Base-by-base conservation (phyloP, 1,140 invertebrate species). In the Drosophila ficusphila region DNA sequence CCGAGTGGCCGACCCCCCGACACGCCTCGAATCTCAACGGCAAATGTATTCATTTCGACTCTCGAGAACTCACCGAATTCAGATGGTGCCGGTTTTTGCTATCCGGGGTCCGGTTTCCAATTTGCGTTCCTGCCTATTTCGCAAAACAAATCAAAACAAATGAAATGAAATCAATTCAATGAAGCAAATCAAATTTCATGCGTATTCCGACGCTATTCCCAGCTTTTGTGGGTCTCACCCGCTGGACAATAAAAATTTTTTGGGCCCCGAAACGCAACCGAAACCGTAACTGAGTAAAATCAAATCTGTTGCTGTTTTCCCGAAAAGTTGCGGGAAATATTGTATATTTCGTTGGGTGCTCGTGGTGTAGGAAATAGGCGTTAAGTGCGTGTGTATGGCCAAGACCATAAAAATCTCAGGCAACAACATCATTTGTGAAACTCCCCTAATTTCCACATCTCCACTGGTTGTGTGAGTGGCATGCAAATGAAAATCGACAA, bases 111-210 rank as follows among this genome's bases (percentile, higher is more conserved):
- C 48, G 54, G 56, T 60, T 86, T 86, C 81, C 81, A 86, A 85
- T 85, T 86, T 85, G 79, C 69, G 71, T 74, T 56, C 68, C 53
- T 62, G 70, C 79, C 76, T 86, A 86, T 85, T 85, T 85, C 79
- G 41, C 23, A 16, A 52, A 67, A 68, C 61, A 68, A 68, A 68
- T 68, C 64, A 68, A 86, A 85, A 85, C 81, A 85, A 85, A 85
- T 86, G 81, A 85, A 85, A 85, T 85, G 81, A 85, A 85, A 85
- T 85, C 81, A 85, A 85, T 86, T 85, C 81, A 85, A 86, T 85
- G 81, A 74, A 85, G 81, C 81, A 85, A 86, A 85, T 85, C 76
- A 86, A 85, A 85, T 85, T 85, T 85, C 72, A 85, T 86, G 76
- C 81, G 81, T 86, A 86, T 85, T 85, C 86, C 81, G 76, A 86